Base-by-base conservation (phyloP, 2,888 invertebrate species). In the Corbicula japonica region DNA sequence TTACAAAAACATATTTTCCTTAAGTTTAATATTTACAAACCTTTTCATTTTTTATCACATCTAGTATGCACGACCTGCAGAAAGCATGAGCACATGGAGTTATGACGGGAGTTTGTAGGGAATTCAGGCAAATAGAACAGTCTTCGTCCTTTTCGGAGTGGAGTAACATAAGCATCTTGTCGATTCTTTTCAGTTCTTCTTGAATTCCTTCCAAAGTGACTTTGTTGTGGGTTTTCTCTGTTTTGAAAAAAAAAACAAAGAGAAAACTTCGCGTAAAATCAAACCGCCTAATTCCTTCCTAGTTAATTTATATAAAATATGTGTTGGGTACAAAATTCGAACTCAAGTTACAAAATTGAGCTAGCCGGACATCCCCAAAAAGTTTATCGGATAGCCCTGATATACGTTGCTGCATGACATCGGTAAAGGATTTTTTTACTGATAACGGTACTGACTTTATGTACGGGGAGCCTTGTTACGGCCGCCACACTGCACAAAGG, bases 21-120 rank as follows among this genome's bases (percentile, higher is more conserved):
- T 10, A 50, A 50, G 10, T 15, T 50, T 15, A 10, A 12, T 15
- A 21, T n/a, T 38, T 5, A n/a, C 38, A 26, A 62, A 83, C 87
- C 79, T 76, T 83, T 63, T 84, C 86, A 41, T 76, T 78, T 44
- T 74, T 70, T 32, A 87, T 87, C 63, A 87, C 87, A 6, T 73
- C 75, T 38, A 84, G 85, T 26, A 89, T 88, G 68, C 89, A 89
- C 3, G 58, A 28, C 26, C 85, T 62, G 75, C 89, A 89, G 79
- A 76, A 89, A 23, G 88, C 82, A 70, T 89, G 89, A n/a, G 86
- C 88, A 77, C 88, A 88, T 18, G 72, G 76, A 2, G 89, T 89
- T 50, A 89, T 88, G 44, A 89, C 86, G 1, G 86, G 83, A 15
- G 61, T 28, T 46, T 79, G 80, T 28, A 88, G 70, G 1, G 77